Percentiles rank a stretch among this genome's conserved stretches.
These are phyloP conservation scores for Anoplopoma fimbria DNA, from an alignment of 2,113 vertebrate species.

Conservation along the genomic window DNA sequence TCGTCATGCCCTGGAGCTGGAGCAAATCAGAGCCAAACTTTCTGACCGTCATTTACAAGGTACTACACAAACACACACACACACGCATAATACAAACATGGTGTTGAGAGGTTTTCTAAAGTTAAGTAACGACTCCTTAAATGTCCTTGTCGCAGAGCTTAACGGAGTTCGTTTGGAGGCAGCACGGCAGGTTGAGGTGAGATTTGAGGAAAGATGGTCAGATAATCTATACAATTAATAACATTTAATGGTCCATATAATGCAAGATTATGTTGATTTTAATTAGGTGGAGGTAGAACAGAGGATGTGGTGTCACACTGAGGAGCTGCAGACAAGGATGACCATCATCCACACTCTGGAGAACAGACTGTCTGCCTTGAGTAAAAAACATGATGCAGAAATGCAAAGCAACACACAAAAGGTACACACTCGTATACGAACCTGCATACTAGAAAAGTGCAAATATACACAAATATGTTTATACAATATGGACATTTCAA, in stretches of 20 bases:
- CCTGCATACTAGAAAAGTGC: neutral
- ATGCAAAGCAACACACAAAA: conserved; percentile 68
- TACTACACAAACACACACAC: conserved; percentile 43
- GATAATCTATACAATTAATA: neutral
- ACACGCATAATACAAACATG: neutral
- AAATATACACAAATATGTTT: neutral
- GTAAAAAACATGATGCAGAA: conserved; percentile 75
- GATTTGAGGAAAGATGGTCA: neutral
- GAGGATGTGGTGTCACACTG: conserved; percentile 72
- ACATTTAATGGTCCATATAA: neutral
- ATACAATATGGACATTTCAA: neutral
- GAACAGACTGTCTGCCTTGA: conserved; percentile 80
- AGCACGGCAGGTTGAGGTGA: conserved; percentile 82
- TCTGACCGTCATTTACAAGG: conserved; percentile 88
- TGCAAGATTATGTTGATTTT: neutral
- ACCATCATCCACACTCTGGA: conserved; percentile 76
- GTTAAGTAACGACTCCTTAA: neutral
- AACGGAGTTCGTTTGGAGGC: conserved; percentile 75
- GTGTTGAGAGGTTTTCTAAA: neutral
- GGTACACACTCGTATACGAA: conserved; percentile 11
- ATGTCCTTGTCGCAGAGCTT: conserved; percentile 80
- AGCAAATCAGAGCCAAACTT: conserved; percentile 84
- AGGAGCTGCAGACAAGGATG: conserved; percentile 79
- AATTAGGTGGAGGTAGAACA: conserved; percentile 80
- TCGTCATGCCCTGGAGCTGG: conserved; percentile 85